A percentile compares a stretch with the other conserved stretches of the same genome.
Conservation (phyloP, 2,888 invertebrate genomes). For the Xanthia icteritia region DNA sequence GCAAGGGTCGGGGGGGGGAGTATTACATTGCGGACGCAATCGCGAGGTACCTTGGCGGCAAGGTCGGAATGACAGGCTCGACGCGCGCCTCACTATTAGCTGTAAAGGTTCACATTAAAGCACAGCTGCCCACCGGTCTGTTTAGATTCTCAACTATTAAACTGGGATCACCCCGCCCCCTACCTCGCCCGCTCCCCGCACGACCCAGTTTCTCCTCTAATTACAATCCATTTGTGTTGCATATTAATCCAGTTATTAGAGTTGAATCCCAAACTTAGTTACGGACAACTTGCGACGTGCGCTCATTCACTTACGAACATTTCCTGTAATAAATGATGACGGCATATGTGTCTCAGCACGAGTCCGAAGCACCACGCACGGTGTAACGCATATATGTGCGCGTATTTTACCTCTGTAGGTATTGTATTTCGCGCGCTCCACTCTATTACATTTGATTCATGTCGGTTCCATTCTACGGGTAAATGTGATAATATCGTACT, state of each 20-base stretch:
- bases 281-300: neutral
- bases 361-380: neutral
- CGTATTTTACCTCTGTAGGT: neutral
- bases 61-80: neutral
- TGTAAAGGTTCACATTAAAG: neutral
- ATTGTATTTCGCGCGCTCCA: neutral
- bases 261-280: conserved; percentile 9
- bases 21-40: no score
- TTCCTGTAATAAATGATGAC: neutral
- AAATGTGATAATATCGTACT: conserved; percentile 10
- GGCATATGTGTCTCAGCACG: neutral
- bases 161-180: neutral
- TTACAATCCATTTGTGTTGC: conserved; percentile 35
- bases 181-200: neutral
- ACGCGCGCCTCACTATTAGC: neutral
- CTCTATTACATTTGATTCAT: conserved; percentile 11
- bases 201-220: conserved; percentile 2
- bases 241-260: conserved; percentile 28
- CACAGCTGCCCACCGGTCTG: neutral
- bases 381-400: neutral
- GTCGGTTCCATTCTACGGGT: neutral
- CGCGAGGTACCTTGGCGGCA: no score
- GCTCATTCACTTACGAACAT: neutral
- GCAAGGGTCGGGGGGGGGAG: no score
- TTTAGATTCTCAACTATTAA: conserved; percentile 15